phyloP scores from a whole-genome alignment of 2,113 vertebrate species.

The Nothoprocta perdicaria region DNA sequence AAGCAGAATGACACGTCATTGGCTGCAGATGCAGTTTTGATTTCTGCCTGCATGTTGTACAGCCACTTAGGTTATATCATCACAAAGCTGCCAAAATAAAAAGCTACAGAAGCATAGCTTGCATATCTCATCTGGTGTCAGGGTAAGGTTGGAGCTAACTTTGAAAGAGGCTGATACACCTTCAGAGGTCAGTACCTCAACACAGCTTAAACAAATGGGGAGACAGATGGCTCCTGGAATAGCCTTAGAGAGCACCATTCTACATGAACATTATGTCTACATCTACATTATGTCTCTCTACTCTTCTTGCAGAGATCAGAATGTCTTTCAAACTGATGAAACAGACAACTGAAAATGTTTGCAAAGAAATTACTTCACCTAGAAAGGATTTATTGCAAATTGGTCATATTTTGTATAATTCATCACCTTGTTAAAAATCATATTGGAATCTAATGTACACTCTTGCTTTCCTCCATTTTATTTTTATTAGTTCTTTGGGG shows the following conservation, averaged over 20 bases:
- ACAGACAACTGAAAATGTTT: neutral
- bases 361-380: neutral
- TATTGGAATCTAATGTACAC: neutral
- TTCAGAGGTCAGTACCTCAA: slow-evolving; percentile 47
- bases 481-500: fast-evolving
- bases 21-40: neutral
- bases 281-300: slow-evolving; percentile 1
- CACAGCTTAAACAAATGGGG: slow-evolving; percentile 46
- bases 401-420: neutral
- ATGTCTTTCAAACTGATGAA: neutral
- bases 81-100: neutral
- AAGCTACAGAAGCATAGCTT: neutral
- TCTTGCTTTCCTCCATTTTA: neutral
- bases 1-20: neutral
- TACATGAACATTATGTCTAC: slow-evolving; percentile 5
- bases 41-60: neutral
- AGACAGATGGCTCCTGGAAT: slow-evolving; percentile 55
- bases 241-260: slow-evolving; percentile 12
- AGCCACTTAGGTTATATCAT: fast-evolving
- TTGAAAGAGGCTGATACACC: neutral
- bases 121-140: neutral
- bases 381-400: neutral
- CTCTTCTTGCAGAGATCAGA: neutral
- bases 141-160: neutral
- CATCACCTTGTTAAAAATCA: neutral